Evolutionary conservation across 2,888 invertebrate species (phyloP).

Genomic region (Scaptodrosophila latifasciaeformis): DNA sequence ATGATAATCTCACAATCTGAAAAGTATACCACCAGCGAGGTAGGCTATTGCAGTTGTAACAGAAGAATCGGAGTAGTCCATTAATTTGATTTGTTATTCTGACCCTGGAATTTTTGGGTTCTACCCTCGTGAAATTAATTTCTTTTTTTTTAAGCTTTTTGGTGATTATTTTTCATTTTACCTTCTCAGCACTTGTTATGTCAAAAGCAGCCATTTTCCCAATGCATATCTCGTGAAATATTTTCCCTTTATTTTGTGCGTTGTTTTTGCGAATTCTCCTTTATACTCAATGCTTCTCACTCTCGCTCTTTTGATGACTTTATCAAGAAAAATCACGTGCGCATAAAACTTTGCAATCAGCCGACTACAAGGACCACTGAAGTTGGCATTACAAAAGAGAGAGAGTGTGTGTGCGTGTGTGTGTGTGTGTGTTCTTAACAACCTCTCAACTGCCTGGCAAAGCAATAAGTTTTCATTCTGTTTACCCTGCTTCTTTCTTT

Average conservation of each 20-base stretch:
- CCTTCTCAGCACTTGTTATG: slow-evolving; percentile 27
- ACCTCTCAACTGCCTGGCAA: slow-evolving; percentile 45
- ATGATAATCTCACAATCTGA: neutral
- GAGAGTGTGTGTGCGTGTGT: neutral
- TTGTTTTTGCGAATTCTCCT: slow-evolving; percentile 2
- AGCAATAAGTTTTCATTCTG: slow-evolving; percentile 43
- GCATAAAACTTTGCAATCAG: slow-evolving; percentile 66
- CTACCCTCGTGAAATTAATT: no score
- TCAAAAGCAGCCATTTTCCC: slow-evolving; percentile 27
- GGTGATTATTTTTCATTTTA: neutral
- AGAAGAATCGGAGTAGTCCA: no score
- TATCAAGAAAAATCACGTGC: slow-evolving; percentile 55
- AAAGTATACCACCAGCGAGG: no score
- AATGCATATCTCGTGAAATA: no score
- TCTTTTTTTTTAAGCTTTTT: neutral
- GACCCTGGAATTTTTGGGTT: no score
- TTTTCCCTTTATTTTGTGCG: slow-evolving; percentile 18
- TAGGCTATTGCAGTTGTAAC: no score
- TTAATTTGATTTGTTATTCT: no score
- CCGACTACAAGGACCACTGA: slow-evolving; percentile 8
- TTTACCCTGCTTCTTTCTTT: no score
- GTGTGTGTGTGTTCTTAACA: slow-evolving; percentile 51
- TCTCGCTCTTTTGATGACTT: neutral
- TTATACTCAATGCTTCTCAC: no score
- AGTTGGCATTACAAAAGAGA: slow-evolving; percentile 44